Percentiles rank a stretch among this genome's conserved stretches.
Evolutionary conservation across 1,140 invertebrate genomes (phyloP).

Genomic region (Antheraea pernyi): DNA sequence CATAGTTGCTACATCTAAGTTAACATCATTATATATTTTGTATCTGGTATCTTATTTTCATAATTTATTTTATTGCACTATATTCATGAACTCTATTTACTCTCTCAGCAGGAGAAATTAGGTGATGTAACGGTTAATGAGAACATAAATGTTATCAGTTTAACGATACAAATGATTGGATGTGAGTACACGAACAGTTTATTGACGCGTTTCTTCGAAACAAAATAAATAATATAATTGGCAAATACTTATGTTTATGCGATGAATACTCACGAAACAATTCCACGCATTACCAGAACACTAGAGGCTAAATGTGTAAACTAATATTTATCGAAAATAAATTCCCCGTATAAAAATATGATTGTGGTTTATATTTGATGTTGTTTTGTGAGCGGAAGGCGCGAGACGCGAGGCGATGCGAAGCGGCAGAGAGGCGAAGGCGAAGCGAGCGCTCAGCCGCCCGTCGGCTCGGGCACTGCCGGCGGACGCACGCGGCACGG

Average conservation of each 20-base stretch:
- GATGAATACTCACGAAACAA: background rate
- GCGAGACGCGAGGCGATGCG: background rate
- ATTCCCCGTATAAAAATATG: background rate
- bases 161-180: no score
- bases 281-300: background rate
- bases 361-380: background rate
- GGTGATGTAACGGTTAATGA: no score
- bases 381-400: background rate
- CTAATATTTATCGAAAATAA: conserved; percentile 2
- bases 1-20: no score
- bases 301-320: background rate
- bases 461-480: background rate
- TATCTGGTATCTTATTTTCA: no score
- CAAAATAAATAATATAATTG: background rate
- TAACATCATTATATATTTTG: no score
- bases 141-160: no score
- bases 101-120: no score
- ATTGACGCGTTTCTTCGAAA: background rate
- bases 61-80: no score
- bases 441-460: background rate
- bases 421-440: background rate
- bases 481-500: no score
- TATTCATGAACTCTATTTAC: no score
- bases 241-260: background rate
- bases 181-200: background rate